Conservation (phyloP, 2,113 vertebrate genomes). For the Eleginops maclovinus region DNA sequence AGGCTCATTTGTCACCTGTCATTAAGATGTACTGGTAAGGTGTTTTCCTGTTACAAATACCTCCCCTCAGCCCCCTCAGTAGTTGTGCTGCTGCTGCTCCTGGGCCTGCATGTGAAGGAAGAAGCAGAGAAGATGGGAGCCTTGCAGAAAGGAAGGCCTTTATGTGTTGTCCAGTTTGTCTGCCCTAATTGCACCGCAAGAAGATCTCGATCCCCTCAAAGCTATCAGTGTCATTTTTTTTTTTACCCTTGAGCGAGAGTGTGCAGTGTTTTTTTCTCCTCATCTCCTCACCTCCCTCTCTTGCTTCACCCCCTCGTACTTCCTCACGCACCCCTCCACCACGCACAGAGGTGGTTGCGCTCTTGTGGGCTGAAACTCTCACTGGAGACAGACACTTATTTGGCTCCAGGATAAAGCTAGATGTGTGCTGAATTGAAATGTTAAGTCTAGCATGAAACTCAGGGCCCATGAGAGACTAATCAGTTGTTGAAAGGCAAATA, state of each 20-base stretch:
- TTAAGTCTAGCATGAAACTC: slow-evolving; percentile 81
- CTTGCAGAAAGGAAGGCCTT: slow-evolving; percentile 25
- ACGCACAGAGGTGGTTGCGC: slow-evolving; percentile 66
- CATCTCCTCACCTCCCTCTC: neutral
- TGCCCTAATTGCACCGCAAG: slow-evolving; percentile 48
- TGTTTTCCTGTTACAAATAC: slow-evolving; percentile 75
- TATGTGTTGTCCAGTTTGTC: slow-evolving; percentile 58
- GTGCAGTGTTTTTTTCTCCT: slow-evolving; percentile 19
- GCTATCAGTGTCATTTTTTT: slow-evolving; percentile 71
- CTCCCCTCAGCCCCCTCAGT: slow-evolving; percentile 38
- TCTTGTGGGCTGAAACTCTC: slow-evolving; percentile 77
- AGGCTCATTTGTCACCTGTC: slow-evolving; percentile 81
- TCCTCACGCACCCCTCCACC: slow-evolving; percentile 46
- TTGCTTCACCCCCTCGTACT: slow-evolving; percentile 9
- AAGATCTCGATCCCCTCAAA: slow-evolving; percentile 46
- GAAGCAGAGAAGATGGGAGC: slow-evolving; percentile 32
- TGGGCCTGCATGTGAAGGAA: slow-evolving; percentile 40
- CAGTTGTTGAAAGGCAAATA: slow-evolving; percentile 75
- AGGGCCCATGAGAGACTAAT: slow-evolving; percentile 76
- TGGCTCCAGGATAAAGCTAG: slow-evolving; percentile 78
- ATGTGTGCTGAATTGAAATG: slow-evolving; percentile 80
- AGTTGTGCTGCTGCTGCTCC: slow-evolving; percentile 44
- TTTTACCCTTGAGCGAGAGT: slow-evolving; percentile 68
- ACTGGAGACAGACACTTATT: slow-evolving; percentile 76
- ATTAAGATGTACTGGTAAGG: slow-evolving; percentile 79